phyloP scores from a whole-genome alignment of 2,888 invertebrate species.

The Troides oblongomaculatus region DNA sequence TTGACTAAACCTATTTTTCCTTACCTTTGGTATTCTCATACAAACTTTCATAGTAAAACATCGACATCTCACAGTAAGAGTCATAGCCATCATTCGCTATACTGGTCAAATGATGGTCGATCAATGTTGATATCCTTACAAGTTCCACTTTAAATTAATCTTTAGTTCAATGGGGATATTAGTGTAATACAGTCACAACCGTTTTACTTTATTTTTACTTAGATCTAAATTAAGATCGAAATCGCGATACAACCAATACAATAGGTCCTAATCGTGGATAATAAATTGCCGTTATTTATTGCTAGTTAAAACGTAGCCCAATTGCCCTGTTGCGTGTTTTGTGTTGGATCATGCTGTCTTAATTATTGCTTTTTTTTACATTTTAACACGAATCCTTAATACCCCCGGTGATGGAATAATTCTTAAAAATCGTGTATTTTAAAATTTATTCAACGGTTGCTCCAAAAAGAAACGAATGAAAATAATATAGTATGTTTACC shows the following conservation, averaged over 20 bases:
- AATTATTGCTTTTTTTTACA: not conserved
- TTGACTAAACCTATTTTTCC: no score
- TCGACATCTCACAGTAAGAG: no score
- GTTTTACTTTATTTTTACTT: not conserved
- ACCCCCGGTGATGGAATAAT: not conserved
- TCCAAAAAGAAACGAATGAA: not conserved
- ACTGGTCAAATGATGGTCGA: no score
- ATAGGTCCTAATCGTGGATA: constrained; percentile 11
- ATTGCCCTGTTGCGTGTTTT: constrained; percentile 20
- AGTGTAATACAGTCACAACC: no score
- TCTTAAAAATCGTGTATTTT: not conserved
- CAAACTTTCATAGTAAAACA: no score
- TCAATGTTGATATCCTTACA: no score
- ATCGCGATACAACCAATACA: not conserved
- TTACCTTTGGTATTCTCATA: no score
- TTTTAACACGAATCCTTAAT: not conserved
- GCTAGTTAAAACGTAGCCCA: constrained; percentile 23
- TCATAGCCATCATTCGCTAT: no score
- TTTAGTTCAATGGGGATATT: no score
- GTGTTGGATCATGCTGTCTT: constrained; percentile 10
- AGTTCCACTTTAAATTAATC: no score
- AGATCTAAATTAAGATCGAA: constrained; percentile 4
- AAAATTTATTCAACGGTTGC: not conserved
- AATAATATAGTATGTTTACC: no score
- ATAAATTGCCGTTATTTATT: constrained; percentile 26